Percentiles rank a stretch among this genome's conserved stretches.
phyloP scores from a whole-genome alignment of 2,113 vertebrate species.

The Pangasianodon gigas region DNA sequence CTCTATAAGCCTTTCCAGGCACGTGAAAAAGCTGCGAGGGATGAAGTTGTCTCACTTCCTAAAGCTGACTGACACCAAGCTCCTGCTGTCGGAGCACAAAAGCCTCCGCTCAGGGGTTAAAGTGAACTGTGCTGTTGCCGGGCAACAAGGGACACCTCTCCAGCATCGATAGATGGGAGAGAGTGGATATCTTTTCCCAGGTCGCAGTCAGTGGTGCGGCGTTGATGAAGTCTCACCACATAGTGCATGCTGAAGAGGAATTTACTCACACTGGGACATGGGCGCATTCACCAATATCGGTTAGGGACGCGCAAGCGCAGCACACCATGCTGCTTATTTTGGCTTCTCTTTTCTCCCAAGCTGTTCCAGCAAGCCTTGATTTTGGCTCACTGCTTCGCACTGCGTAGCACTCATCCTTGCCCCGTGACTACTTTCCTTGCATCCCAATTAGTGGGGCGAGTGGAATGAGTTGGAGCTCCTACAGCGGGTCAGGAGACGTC shows the following conservation, averaged over 20 bases:
- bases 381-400: conserved; percentile 4
- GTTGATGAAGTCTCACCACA: conserved; percentile 45
- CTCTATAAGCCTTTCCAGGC: conserved; percentile 27
- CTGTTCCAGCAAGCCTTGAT: not conserved
- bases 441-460: conserved; percentile 41
- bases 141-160: conserved; percentile 71
- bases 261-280: not conserved
- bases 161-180: conserved; percentile 46
- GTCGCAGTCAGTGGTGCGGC: conserved; percentile 23
- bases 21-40: conserved; percentile 19
- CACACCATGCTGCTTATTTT: not conserved
- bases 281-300: not conserved
- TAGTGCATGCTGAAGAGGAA: conserved; percentile 23
- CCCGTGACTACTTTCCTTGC: conserved; percentile 27
- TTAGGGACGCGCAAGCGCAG: not conserved
- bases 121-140: conserved; percentile 70
- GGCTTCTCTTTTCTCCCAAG: conserved; percentile 1
- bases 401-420: conserved; percentile 8
- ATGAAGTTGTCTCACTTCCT: conserved; percentile 50
- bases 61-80: conserved; percentile 38
- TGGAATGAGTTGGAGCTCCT: conserved; percentile 37
- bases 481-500: conserved; percentile 40
- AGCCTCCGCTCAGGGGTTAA: conserved; percentile 50
- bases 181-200: conserved; percentile 38
- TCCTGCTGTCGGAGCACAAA: conserved; percentile 50